Conservation (phyloP, 2,888 invertebrate genomes). For the Liodrosophila aerea region DNA sequence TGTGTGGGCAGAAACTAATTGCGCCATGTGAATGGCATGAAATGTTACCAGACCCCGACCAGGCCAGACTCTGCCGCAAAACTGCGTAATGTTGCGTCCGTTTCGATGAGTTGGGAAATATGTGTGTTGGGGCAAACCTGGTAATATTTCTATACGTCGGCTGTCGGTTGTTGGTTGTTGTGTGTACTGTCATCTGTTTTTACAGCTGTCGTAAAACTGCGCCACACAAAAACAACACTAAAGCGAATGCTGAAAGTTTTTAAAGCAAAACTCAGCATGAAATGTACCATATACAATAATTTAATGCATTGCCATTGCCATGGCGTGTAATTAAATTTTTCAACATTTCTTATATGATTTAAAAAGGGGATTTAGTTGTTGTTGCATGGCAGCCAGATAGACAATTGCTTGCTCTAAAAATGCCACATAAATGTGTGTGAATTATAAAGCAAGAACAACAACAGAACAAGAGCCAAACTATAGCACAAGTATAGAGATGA, state of each 20-base stretch:
- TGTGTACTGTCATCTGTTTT: conserved; percentile 64
- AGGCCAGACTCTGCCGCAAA: conserved; percentile 18
- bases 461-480: conserved; percentile 25
- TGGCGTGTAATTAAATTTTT: conserved; percentile 70
- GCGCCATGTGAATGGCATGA: conserved; percentile 38
- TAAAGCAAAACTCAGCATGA: conserved; percentile 41
- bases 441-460: conserved; percentile 54
- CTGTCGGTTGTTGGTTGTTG: too few species aligned
- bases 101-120: conserved; percentile 1
- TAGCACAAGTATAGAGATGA: conserved; percentile 46
- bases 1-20: conserved; percentile 52
- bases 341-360: conserved; percentile 68
- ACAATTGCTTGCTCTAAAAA: conserved; percentile 75
- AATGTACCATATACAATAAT: conserved; percentile 41
- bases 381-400: conserved; percentile 31
- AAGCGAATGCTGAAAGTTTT: conserved; percentile 50
- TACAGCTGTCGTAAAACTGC: conserved; percentile 67
- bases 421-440: conserved; percentile 70
- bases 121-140: conserved; percentile 13
- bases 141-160: conserved; percentile 23
- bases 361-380: conserved; percentile 53
- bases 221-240: conserved; percentile 43
- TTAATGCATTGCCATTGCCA: conserved; percentile 52
- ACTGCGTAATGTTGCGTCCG: conserved; percentile 23
- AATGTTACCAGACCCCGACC: conserved; percentile 21